These are phyloP conservation scores for Eupithecia exiguata DNA, from an alignment of 2,888 invertebrate genomes.

Conservation along the genomic window DNA sequence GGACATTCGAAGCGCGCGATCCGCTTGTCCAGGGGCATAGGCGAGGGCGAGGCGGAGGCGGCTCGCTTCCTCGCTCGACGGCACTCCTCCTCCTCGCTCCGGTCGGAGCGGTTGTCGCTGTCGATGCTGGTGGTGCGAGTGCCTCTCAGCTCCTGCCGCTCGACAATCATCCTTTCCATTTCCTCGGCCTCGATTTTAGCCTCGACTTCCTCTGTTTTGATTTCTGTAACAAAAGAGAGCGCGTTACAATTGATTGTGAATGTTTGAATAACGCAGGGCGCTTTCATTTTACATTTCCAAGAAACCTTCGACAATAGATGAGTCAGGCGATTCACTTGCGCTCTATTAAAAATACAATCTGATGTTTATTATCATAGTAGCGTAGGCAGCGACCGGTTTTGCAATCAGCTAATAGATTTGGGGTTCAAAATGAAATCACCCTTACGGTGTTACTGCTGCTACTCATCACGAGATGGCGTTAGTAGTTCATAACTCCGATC, in stretches of 20 bases:
- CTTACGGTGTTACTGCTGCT: conserved; percentile 42
- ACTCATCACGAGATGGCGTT: conserved; percentile 62
- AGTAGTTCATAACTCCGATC: neutral
- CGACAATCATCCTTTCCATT: conserved; percentile 67
- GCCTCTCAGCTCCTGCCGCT: conserved; percentile 63
- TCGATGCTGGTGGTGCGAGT: conserved; percentile 79
- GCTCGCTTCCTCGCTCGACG: conserved; percentile 71
- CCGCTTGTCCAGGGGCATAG: conserved; percentile 71
- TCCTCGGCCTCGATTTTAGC: conserved; percentile 74
- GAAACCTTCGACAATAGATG: conserved; percentile 81
- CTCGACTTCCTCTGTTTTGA: conserved; percentile 80
- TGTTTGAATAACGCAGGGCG: conserved; percentile 76
- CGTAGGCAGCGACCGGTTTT: conserved; percentile 43
- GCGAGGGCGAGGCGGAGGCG: conserved; percentile 72
- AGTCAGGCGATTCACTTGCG: conserved; percentile 74
- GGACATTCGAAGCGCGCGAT: conserved; percentile 85
- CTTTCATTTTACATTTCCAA: conserved; percentile 80
- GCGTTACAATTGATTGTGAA: conserved; percentile 71
- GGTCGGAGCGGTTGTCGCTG: conserved; percentile 83
- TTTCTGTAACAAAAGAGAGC: conserved; percentile 80
- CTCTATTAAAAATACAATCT: conserved; percentile 70
- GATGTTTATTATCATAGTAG: conserved; percentile 52
- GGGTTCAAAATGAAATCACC: conserved; percentile 42
- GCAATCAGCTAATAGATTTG: conserved; percentile 73
- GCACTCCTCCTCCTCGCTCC: conserved; percentile 77